A percentile compares a stretch with the other conserved stretches of the same genome.
Evolutionary conservation across 2,113 vertebrate species (phyloP).

Genomic region (Caranx melampygus): DNA sequence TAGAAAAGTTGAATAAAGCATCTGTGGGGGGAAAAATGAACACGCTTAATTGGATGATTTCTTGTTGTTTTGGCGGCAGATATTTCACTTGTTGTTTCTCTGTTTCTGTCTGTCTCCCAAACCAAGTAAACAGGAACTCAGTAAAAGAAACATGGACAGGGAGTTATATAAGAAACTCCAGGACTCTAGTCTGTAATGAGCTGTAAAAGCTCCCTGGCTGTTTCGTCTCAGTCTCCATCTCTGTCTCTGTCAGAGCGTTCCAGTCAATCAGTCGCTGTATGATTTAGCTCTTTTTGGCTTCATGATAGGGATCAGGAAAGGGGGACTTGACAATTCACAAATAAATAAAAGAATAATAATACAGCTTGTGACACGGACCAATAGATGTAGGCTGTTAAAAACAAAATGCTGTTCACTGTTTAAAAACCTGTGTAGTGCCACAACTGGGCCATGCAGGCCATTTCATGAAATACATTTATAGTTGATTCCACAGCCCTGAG

Average conservation of each 20-base stretch:
- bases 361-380: not conserved
- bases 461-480: not conserved
- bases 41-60: constrained; percentile 53
- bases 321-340: constrained; percentile 12
- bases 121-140: constrained; percentile 39
- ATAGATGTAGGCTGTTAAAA: not conserved
- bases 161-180: constrained; percentile 55
- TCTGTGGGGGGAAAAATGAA: not conserved
- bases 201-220: constrained; percentile 60
- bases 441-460: not conserved
- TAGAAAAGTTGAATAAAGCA: constrained; percentile 28
- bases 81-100: constrained; percentile 39
- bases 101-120: constrained; percentile 35
- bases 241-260: constrained; percentile 36
- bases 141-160: constrained; percentile 35
- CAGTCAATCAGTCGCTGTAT: constrained; percentile 46
- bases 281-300: constrained; percentile 29
- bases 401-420: not conserved
- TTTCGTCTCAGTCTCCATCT: constrained; percentile 35
- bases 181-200: constrained; percentile 61
- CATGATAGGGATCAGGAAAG: constrained; percentile 27
- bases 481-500: not conserved
- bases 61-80: constrained; percentile 21
- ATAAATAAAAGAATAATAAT: not conserved
- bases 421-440: not conserved